Evolutionary conservation across 1,140 invertebrate genomes (phyloP), one percentile per base, ranked within the genome.

Genomic region (Melanaphis sacchari): DNA sequence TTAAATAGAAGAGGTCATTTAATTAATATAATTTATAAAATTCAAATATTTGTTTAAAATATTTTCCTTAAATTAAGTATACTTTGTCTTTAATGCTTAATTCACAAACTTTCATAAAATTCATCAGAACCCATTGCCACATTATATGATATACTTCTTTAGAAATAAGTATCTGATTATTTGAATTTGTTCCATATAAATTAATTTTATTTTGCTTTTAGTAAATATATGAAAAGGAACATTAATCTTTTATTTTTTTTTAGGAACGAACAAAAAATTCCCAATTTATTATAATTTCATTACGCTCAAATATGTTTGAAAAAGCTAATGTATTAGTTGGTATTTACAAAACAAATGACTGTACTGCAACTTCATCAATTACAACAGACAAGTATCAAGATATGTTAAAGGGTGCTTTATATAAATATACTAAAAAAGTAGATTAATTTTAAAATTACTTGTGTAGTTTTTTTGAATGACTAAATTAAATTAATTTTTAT

Each of bases 301-400:
- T 99, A 11, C 96, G 99, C 9, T 98, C 99, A 84, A 99, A 99
- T 95, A 99, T 99, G 99, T 99, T 99, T 95, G 99, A 99, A 95
- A 95, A 99, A 11, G 97, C 98, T 1, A 98, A 99, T 95, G 96
- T 97, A 93, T 95, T 99, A 0, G 97, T 99, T 6, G 99, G 99
- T 2, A 99, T 99, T 93, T 99, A 98, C 95, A 99, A 99, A 95
- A 98, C 98, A 0, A 96, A 97, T 94, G 98, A 99, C 95, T 97
- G 97, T 94, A 99, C 98, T 59, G 36, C 52, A 22, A 90, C 89
- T 41, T 18, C 38, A 66, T 59, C 52, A 59, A 41, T 90, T 66
- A 24, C 21, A 38, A 38, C 49, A 26, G 36, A 54, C 22, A 22
- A 89, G 22, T 89, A 89, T 89, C 24, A 36, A 49, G 24, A 36